Conservation (phyloP, 2,888 invertebrate genomes). For the Pseudococcus longispinus region DNA sequence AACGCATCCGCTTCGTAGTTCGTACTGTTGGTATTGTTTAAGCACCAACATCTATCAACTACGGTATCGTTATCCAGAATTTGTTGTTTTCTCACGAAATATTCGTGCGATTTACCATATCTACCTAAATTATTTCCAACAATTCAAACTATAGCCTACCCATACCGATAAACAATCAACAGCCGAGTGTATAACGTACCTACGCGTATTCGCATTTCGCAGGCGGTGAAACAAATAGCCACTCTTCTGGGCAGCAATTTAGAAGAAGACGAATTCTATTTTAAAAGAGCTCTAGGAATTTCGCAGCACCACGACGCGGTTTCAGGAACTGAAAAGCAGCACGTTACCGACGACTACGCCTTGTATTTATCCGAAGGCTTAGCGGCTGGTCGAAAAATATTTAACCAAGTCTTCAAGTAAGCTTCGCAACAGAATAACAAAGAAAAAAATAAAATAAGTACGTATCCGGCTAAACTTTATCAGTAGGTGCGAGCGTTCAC, state of each 20-base stretch:
- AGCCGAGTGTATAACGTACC: no score
- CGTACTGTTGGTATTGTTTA: no score
- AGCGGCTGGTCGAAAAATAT: slow-evolving; percentile 53
- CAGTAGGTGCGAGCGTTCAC: neutral
- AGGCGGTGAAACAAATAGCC: slow-evolving; percentile 59
- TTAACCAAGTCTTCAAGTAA: slow-evolving; percentile 58
- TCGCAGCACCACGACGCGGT: slow-evolving; percentile 59
- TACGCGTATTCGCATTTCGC: no score
- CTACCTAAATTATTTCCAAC: no score
- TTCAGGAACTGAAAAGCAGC: slow-evolving; percentile 59
- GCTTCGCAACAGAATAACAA: neutral
- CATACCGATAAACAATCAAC: no score
- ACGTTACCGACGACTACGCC: slow-evolving; percentile 58
- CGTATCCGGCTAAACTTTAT: neutral
- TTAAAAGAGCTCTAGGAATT: slow-evolving; percentile 58
- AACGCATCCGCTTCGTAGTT: no score
- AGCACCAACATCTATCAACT: no score
- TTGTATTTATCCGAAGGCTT: slow-evolving; percentile 58
- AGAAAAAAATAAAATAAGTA: no score
- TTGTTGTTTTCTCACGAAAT: no score
- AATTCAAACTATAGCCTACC: no score
- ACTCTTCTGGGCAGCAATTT: slow-evolving; percentile 56
- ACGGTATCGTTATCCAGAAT: no score
- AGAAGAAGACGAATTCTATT: slow-evolving; percentile 58
- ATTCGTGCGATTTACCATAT: no score